Evolutionary conservation across 2,888 invertebrate genomes (phyloP).

Genomic region (Colostygia pectinataria): DNA sequence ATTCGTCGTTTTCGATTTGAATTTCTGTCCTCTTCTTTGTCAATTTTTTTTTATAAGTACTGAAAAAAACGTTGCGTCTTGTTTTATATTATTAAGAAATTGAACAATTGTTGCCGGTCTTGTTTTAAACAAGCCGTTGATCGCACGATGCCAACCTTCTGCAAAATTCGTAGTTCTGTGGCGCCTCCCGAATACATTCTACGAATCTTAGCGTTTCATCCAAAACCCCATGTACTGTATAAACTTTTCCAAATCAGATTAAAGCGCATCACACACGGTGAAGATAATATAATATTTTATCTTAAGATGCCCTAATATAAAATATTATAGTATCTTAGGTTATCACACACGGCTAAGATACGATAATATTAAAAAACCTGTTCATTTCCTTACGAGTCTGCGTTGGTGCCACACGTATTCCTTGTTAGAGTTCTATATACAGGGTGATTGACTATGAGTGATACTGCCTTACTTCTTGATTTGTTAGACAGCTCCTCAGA

Average conservation of each 20-base stretch:
- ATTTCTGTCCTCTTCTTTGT: conserved; percentile 10
- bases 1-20: conserved; percentile 3
- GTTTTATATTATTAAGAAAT: conserved; percentile 14
- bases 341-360: neutral
- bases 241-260: conserved; percentile 11
- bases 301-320: too few species aligned
- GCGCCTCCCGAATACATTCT: conserved; percentile 20
- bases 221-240: conserved; percentile 14
- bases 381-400: neutral
- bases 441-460: neutral
- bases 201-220: conserved; percentile 18
- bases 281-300: too few species aligned
- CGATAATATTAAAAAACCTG: neutral
- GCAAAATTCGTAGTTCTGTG: conserved; percentile 18
- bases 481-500: neutral
- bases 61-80: conserved; percentile 12
- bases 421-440: neutral
- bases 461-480: neutral
- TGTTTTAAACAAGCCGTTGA: conserved; percentile 18
- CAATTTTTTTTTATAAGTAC: conserved; percentile 9
- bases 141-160: conserved; percentile 20
- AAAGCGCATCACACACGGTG: too few species aligned
- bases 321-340: too few species aligned
- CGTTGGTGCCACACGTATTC: neutral
- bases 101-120: conserved; percentile 17